Percentiles rank a stretch among this genome's conserved stretches.
These are phyloP conservation scores for Odontothrips loti DNA, from an alignment of 2,888 invertebrate species.

Conservation along the genomic window DNA sequence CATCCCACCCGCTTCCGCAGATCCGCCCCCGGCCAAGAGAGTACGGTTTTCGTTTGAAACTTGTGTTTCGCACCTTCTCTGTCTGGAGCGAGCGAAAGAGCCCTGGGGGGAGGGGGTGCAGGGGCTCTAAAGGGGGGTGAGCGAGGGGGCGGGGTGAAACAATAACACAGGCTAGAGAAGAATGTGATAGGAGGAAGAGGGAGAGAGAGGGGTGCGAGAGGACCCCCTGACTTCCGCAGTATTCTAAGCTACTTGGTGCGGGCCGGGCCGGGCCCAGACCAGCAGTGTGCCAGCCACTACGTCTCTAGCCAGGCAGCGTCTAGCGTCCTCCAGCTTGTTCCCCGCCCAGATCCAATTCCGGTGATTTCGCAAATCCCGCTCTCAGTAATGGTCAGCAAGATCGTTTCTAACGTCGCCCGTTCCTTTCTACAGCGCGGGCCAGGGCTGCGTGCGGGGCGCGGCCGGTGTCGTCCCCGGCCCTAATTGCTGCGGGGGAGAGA, in stretches of 20 bases:
- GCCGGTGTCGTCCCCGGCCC: neutral
- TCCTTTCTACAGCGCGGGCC: neutral
- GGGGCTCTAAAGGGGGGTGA: slow-evolving; percentile 28
- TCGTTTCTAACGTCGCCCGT: neutral
- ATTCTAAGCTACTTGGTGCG: too few species aligned
- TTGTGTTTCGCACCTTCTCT: slow-evolving; percentile 32
- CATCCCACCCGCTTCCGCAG: neutral
- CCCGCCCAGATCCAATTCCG: slow-evolving; percentile 7
- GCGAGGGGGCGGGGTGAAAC: slow-evolving; percentile 30
- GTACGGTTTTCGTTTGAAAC: slow-evolving; percentile 29
- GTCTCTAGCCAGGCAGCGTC: too few species aligned
- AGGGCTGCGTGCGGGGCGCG: neutral
- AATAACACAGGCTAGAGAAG: slow-evolving; percentile 30
- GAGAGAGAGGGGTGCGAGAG: slow-evolving; percentile 34
- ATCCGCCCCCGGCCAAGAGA: slow-evolving; percentile 26
- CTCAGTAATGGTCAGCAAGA: neutral
- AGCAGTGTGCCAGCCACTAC: too few species aligned
- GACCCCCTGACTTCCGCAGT: neutral
- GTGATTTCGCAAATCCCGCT: slow-evolving; percentile 10
- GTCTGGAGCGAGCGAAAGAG: slow-evolving; percentile 17
- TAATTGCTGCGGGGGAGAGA: neutral
- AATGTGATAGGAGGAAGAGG: slow-evolving; percentile 32
- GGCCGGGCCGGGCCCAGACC: too few species aligned
- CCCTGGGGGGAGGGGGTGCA: neutral
- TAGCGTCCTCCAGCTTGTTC: neutral